Evolutionary conservation across 2,797 vertebrate species (phyloP), one percentile per base, ranked within the genome.

Genomic region (Prunella strophiata): DNA sequence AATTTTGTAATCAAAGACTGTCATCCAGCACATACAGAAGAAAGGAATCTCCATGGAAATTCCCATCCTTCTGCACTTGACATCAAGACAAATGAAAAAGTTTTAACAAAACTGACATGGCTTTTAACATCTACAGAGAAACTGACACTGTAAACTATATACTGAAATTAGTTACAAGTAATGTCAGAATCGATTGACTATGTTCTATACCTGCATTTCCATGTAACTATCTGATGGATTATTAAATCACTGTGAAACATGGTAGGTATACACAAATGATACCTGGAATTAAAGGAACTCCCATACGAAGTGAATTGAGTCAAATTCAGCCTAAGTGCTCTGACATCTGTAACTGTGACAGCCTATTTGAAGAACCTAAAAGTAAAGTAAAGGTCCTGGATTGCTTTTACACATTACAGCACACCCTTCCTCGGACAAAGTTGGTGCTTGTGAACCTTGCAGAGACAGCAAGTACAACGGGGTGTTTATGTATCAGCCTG

Each of bases 1-100:
- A 30, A 85, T 55, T 89, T 77, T 80, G 68, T 55, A 84, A 91
- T 70, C 61, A 82, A 80, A 89, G 80, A 30, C 8, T 76, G 72
- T 71, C 63, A 92, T 40, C 42, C 75, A 75, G 70, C 38, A 85
- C 17, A 59, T 14, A 32, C n/a, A 67, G 51, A 94, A 90, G 68
- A 67, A 77, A 68, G 59, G 86, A 81, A 88, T 91, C 70, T 75
- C 54, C 70, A 62, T 11, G 40, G 73, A 89, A 94, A 89, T 84
- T 88, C 76, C 73, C 30, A 70, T 63, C 43, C 8, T 76, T 76
- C 61, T 66, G 34, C 57, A 71, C 22, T 7, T 88, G 36, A 72
- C 34, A 78, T 38, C 3, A 4, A 81, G 52, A 61, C 34, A 47
- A 34, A 77, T 2, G 9, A 43, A 30, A 61, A 23, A 36, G n/a